Percentiles rank a stretch among this genome's conserved stretches.
Evolutionary conservation across 1,140 invertebrate genomes (phyloP).

Genomic region (Meloidogyne floridensis): DNA sequence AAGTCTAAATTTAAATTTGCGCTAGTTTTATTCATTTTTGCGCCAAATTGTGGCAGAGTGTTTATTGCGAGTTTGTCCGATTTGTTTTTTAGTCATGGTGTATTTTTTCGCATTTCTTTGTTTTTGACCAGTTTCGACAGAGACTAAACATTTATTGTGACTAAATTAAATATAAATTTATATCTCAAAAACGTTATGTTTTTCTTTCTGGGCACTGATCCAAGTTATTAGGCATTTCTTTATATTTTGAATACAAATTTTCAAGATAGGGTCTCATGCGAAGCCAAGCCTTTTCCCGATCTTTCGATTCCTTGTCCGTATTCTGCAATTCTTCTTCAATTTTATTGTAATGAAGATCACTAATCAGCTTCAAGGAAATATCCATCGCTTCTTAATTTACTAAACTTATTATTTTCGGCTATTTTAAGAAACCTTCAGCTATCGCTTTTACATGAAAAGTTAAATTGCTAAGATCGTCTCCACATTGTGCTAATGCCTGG

Average conservation of each 20-base stretch:
- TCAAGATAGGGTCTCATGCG: constrained; percentile 9
- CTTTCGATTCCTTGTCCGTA: constrained; percentile 33
- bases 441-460: constrained; percentile 50
- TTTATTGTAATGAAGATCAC: constrained; percentile 57
- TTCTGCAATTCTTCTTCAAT: constrained; percentile 59
- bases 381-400: constrained; percentile 59
- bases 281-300: constrained; percentile 56
- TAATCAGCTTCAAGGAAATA: constrained; percentile 61
- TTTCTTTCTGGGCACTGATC: constrained; percentile 21
- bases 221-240: not conserved
- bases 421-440: constrained; percentile 54
- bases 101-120: no score
- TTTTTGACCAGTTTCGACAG: no score
- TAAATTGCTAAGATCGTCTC: constrained; percentile 50
- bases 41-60: no score
- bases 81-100: no score
- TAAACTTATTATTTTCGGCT: not conserved
- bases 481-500: constrained; percentile 53
- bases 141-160: no score
- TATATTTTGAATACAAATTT: constrained; percentile 21
- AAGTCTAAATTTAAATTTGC: no score
- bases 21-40: no score
- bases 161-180: no score
- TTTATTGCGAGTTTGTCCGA: no score
- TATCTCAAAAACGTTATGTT: not conserved